These are phyloP conservation scores for Apus apus DNA, from an alignment of 2,113 vertebrate genomes.

Conservation along the genomic window DNA sequence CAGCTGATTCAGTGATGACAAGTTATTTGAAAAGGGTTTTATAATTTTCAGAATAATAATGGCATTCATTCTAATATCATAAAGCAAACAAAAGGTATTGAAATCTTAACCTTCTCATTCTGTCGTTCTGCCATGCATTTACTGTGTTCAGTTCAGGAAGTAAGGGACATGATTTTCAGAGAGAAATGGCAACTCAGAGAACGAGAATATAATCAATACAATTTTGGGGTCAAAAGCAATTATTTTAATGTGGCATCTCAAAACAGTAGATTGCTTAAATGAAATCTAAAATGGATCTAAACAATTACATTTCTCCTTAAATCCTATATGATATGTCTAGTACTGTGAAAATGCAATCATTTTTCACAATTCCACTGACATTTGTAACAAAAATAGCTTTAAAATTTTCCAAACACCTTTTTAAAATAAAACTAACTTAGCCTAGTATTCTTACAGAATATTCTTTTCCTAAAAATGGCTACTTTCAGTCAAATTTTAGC, in stretches of 20 bases:
- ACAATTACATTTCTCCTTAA: background rate
- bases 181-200: background rate
- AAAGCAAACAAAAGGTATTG: conserved; percentile 12
- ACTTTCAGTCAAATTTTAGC: background rate
- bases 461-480: background rate
- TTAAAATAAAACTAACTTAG: background rate
- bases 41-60: conserved; percentile 21
- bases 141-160: background rate
- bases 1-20: conserved; percentile 37
- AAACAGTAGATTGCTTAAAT: background rate
- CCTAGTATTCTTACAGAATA: background rate
- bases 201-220: background rate
- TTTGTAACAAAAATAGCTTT: background rate
- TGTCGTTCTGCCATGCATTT: background rate
- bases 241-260: background rate
- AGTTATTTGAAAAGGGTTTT: conserved; percentile 23
- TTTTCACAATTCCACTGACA: background rate
- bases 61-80: background rate
- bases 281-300: background rate
- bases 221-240: background rate
- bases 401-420: background rate
- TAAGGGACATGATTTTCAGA: background rate
- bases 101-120: conserved; percentile 43
- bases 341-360: background rate
- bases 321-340: background rate